Percentiles rank a stretch among this genome's conserved stretches.
Evolutionary conservation across 2,888 invertebrate species (phyloP).

Genomic region (Parelbella ahira): DNA sequence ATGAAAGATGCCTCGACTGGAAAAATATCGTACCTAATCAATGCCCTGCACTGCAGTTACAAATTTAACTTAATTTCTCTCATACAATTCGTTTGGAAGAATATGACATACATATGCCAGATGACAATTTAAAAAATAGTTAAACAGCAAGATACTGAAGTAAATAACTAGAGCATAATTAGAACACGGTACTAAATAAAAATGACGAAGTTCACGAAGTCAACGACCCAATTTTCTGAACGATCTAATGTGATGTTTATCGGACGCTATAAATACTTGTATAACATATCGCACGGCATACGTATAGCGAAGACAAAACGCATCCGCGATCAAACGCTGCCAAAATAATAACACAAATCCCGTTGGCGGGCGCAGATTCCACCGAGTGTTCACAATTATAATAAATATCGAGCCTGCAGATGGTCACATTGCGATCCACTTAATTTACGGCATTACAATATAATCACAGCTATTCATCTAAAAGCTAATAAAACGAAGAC

Average conservation of each 20-base stretch:
- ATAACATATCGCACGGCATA: slow-evolving; percentile 46
- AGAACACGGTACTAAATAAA: too few species aligned
- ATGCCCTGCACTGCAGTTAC: too few species aligned
- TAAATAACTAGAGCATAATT: too few species aligned
- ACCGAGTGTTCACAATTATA: slow-evolving; percentile 42
- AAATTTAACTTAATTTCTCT: too few species aligned
- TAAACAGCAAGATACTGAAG: too few species aligned
- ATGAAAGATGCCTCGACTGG: neutral
- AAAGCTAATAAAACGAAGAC: slow-evolving; percentile 2
- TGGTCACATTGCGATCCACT: slow-evolving; percentile 23
- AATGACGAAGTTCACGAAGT: slow-evolving; percentile 51
- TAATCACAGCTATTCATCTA: slow-evolving; percentile 5
- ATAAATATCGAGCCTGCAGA: slow-evolving; percentile 34
- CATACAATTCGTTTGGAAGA: too few species aligned
- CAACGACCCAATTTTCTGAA: slow-evolving; percentile 64
- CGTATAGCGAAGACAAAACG: slow-evolving; percentile 55
- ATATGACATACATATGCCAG: too few species aligned
- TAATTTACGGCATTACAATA: slow-evolving; percentile 36
- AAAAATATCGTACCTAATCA: too few species aligned
- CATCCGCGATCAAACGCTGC: slow-evolving; percentile 64
- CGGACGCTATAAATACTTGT: slow-evolving; percentile 62
- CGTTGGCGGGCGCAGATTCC: slow-evolving; percentile 36
- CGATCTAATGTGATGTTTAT: slow-evolving; percentile 59
- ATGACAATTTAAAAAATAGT: too few species aligned
- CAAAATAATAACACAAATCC: slow-evolving; percentile 60